Evolutionary conservation across 2,797 vertebrate genomes (phyloP).

Genomic region (Oryzias sinensis): DNA sequence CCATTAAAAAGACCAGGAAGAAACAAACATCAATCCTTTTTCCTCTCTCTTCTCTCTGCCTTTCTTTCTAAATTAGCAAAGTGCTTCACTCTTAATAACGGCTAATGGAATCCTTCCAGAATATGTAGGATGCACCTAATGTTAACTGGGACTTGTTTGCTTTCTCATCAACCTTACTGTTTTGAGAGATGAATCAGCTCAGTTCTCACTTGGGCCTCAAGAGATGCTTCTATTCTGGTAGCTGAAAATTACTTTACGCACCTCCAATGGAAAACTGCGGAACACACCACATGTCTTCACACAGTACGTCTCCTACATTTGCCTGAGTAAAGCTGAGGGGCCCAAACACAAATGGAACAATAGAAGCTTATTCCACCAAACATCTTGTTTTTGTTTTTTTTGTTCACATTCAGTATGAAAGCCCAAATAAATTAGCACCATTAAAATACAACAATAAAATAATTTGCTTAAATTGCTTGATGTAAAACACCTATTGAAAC

Average conservation of each 20-base stretch:
- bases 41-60: slow-evolving; percentile 15
- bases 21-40: slow-evolving; percentile 5
- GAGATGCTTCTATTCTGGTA: slow-evolving; percentile 70
- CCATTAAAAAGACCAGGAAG: neutral
- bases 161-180: slow-evolving; percentile 29
- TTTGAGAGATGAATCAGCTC: slow-evolving; percentile 46
- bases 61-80: slow-evolving; percentile 23
- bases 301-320: slow-evolving; percentile 38
- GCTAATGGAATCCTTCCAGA: slow-evolving; percentile 16
- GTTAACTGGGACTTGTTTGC: slow-evolving; percentile 17
- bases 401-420: slow-evolving; percentile 55
- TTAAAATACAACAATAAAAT: slow-evolving; percentile 35
- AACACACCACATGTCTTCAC: slow-evolving; percentile 56
- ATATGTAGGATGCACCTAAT: slow-evolving; percentile 17
- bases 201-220: slow-evolving; percentile 65
- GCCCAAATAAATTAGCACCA: slow-evolving; percentile 59
- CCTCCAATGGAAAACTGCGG: slow-evolving; percentile 46
- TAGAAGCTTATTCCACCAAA: slow-evolving; percentile 40
- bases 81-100: slow-evolving; percentile 19
- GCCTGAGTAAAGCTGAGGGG: slow-evolving; percentile 57
- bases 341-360: slow-evolving; percentile 65
- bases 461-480: slow-evolving; percentile 27
- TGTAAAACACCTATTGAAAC: slow-evolving; percentile 28
- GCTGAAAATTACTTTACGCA: slow-evolving; percentile 67
- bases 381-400: slow-evolving; percentile 14